Conservation (phyloP, 2,888 invertebrate genomes). For the Siphonodentalium dalli region DNA sequence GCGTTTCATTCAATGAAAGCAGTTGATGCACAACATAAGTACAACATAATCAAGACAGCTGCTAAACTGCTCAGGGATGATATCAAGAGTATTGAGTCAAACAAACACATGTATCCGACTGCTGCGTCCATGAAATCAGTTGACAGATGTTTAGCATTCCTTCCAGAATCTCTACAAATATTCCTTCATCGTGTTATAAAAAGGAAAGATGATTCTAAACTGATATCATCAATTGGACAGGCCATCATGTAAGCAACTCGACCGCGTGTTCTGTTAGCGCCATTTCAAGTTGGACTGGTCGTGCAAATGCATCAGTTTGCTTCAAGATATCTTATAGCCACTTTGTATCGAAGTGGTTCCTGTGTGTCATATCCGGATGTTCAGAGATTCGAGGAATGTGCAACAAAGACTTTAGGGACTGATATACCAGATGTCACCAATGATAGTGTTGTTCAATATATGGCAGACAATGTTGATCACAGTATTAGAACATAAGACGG, state of each 20-base stretch:
- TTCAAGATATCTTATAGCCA: conserved; percentile 34
- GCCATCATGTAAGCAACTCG: neutral
- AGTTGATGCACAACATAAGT: conserved; percentile 19
- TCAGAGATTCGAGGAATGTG: conserved; percentile 31
- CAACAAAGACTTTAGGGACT: conserved; percentile 21
- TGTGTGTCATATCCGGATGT: conserved; percentile 32
- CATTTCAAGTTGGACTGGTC: neutral
- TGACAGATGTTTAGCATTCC: neutral
- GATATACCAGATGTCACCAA: conserved; percentile 27
- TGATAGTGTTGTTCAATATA: no score
- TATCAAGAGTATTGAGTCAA: no score
- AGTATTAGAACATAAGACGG: no score
- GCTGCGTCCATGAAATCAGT: no score
- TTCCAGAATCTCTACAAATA: neutral
- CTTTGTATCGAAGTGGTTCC: conserved; percentile 29
- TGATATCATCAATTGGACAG: neutral
- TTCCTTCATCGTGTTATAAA: neutral
- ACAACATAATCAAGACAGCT: conserved; percentile 26
- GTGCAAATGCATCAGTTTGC: conserved; percentile 20
- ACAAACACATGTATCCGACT: no score
- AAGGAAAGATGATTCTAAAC: neutral
- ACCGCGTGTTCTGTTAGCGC: neutral
- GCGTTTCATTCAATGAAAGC: conserved; percentile 18
- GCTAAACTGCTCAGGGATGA: no score
- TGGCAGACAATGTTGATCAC: no score